Percentiles rank a stretch among this genome's conserved stretches.
phyloP scores from a whole-genome alignment of 1,140 invertebrate genomes.

The Amyelois transitella region DNA sequence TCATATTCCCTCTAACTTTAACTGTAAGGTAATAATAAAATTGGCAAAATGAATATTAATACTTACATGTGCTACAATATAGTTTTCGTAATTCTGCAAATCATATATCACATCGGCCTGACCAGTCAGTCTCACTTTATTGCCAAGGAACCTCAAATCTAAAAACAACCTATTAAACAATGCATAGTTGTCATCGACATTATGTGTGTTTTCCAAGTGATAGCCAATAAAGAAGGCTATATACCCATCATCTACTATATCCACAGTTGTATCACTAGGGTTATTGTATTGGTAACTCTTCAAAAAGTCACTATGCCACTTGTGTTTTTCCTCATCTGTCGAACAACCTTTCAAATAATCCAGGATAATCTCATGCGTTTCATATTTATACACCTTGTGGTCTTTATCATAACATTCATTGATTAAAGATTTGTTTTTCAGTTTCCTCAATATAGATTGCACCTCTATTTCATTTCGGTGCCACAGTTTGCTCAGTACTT shows the following conservation, averaged over 20 bases:
- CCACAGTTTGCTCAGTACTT: slow-evolving; percentile 55
- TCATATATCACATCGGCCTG: slow-evolving; percentile 59
- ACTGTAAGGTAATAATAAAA: too few species aligned
- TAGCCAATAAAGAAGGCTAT: slow-evolving; percentile 63
- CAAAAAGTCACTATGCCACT: slow-evolving; percentile 46
- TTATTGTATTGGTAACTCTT: slow-evolving; percentile 51
- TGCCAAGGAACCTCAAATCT: slow-evolving; percentile 62
- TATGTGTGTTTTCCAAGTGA: slow-evolving; percentile 51
- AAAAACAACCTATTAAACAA: slow-evolving; percentile 58
- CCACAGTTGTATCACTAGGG: slow-evolving; percentile 27
- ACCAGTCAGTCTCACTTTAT: slow-evolving; percentile 59
- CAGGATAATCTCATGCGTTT: slow-evolving; percentile 63
- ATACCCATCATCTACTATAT: slow-evolving; percentile 59
- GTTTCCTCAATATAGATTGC: slow-evolving; percentile 48
- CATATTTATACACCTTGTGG: slow-evolving; percentile 51
- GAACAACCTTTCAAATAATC: slow-evolving; percentile 41
- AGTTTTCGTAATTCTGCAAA: slow-evolving; percentile 52
- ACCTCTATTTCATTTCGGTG: slow-evolving; percentile 39
- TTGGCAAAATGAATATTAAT: too few species aligned
- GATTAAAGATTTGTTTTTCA: slow-evolving; percentile 52
- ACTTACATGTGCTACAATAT: slow-evolving; percentile 56
- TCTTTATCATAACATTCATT: slow-evolving; percentile 48
- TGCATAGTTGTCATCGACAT: slow-evolving; percentile 40
- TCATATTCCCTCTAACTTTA: too few species aligned
- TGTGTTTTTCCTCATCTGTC: slow-evolving; percentile 41